Conservation (phyloP, 2,888 invertebrate species). For the Keiferia lycopersicella region DNA sequence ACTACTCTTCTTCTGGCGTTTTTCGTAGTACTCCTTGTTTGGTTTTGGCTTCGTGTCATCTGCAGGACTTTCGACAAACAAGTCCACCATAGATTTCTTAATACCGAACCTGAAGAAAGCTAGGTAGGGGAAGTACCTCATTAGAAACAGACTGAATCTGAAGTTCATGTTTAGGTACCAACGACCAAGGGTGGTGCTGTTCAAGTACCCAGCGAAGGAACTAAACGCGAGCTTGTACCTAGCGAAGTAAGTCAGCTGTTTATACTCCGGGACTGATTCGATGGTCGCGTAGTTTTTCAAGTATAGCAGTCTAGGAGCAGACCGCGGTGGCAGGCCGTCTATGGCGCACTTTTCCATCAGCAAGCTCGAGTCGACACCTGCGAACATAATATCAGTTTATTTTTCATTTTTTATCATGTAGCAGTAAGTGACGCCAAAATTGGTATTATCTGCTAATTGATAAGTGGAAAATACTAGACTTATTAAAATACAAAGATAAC, state of each 20-base stretch:
- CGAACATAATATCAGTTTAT: neutral
- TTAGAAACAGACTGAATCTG: slow-evolving; percentile 80
- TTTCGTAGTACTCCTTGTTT: slow-evolving; percentile 57
- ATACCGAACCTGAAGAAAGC: slow-evolving; percentile 85
- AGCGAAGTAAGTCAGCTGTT: slow-evolving; percentile 51
- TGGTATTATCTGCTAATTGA: too few relatives aligned
- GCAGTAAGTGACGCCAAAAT: neutral
- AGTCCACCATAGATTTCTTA: slow-evolving; percentile 81
- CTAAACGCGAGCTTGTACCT: slow-evolving; percentile 54
- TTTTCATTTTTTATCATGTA: neutral
- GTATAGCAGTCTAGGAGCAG: slow-evolving; percentile 55
- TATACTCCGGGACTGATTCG: slow-evolving; percentile 69
- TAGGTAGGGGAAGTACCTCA: slow-evolving; percentile 85
- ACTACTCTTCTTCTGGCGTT: slow-evolving; percentile 36
- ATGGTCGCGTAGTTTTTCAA: slow-evolving; percentile 65
- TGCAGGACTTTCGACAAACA: slow-evolving; percentile 69
- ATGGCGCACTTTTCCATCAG: slow-evolving; percentile 51
- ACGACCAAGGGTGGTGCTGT: slow-evolving; percentile 77
- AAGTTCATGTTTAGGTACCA: slow-evolving; percentile 83
- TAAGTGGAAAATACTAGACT: too few relatives aligned
- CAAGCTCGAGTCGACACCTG: slow-evolving; percentile 57
- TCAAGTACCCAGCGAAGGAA: slow-evolving; percentile 47
- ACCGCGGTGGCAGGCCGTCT: slow-evolving; percentile 48
- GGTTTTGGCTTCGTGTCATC: slow-evolving; percentile 58
- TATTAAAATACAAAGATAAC: too few relatives aligned